Percentiles rank a stretch among this genome's conserved stretches.
Evolutionary conservation across 2,113 vertebrate genomes (phyloP).

Genomic region (Colaptes auratus): DNA sequence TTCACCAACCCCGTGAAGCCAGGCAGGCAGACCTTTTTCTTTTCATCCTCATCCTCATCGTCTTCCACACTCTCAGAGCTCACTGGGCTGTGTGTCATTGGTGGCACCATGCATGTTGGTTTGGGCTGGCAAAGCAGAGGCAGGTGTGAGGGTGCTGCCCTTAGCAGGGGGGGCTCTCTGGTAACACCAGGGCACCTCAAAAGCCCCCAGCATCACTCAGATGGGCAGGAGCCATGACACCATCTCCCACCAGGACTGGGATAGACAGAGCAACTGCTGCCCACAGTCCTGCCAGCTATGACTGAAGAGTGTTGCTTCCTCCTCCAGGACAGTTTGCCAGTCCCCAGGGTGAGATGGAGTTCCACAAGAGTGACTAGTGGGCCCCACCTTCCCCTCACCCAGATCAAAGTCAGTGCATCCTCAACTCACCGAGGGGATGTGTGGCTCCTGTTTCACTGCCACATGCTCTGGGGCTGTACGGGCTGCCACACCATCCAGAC

Average conservation of each 20-base stretch:
- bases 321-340: not conserved
- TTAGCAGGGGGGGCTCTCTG: not conserved
- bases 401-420: not conserved
- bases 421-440: constrained; percentile 84
- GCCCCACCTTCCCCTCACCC: not conserved
- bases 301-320: not conserved
- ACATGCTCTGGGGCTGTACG: constrained; percentile 86
- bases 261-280: not conserved
- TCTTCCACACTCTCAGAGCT: constrained; percentile 85
- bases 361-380: not conserved
- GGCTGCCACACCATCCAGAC: constrained; percentile 84
- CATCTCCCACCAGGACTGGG: not conserved
- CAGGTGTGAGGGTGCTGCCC: not conserved
- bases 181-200: not conserved
- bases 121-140: constrained; percentile 82
- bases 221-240: not conserved
- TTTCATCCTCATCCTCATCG: constrained; percentile 88
- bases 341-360: not conserved
- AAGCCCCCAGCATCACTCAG: not conserved
- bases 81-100: constrained; percentile 90
- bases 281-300: not conserved
- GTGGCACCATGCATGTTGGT: constrained; percentile 97
- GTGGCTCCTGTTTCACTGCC: constrained; percentile 87
- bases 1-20: constrained; percentile 97
- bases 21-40: constrained; percentile 93